phyloP scores from a whole-genome alignment of 2,797 vertebrate genomes.

The Phoxinus dragarum region DNA sequence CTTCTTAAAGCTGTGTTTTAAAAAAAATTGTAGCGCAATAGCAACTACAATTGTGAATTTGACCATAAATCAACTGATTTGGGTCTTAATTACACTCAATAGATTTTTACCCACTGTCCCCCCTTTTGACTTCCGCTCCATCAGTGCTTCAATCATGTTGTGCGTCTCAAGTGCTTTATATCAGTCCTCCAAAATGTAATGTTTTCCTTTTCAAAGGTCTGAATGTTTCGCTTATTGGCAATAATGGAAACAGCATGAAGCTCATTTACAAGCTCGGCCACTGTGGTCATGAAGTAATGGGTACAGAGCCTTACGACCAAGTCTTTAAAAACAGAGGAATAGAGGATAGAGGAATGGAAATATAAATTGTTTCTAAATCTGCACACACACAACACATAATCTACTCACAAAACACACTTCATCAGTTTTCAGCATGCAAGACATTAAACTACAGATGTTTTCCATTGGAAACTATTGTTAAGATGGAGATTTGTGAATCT shows the following conservation, averaged over 20 bases:
- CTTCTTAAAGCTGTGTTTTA: not conserved
- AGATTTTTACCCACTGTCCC: not conserved
- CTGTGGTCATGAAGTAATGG: constrained; percentile 70
- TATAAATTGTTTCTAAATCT: constrained; percentile 60
- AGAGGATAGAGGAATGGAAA: constrained; percentile 58
- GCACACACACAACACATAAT: constrained; percentile 53
- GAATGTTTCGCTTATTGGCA: constrained; percentile 58
- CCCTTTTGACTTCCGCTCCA: constrained; percentile 9
- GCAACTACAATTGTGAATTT: not conserved
- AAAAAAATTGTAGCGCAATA: not conserved
- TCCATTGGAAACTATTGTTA: not conserved
- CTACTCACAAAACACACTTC: constrained; percentile 8
- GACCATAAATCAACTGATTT: not conserved
- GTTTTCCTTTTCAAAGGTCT: constrained; percentile 50
- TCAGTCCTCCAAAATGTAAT: constrained; percentile 22
- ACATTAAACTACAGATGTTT: constrained; percentile 53
- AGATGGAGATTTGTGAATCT: not conserved
- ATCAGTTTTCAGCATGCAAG: constrained; percentile 27
- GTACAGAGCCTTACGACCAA: constrained; percentile 61
- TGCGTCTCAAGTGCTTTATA: not conserved
- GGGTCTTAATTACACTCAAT: not conserved
- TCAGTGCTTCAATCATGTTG: constrained; percentile 1
- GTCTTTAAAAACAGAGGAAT: constrained; percentile 56
- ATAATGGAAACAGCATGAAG: constrained; percentile 64
- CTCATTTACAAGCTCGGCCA: constrained; percentile 55